Evolutionary conservation across 2,888 invertebrate genomes (phyloP), one percentile per base, ranked within the genome.

Genomic region (Lampropteryx suffumata): DNA sequence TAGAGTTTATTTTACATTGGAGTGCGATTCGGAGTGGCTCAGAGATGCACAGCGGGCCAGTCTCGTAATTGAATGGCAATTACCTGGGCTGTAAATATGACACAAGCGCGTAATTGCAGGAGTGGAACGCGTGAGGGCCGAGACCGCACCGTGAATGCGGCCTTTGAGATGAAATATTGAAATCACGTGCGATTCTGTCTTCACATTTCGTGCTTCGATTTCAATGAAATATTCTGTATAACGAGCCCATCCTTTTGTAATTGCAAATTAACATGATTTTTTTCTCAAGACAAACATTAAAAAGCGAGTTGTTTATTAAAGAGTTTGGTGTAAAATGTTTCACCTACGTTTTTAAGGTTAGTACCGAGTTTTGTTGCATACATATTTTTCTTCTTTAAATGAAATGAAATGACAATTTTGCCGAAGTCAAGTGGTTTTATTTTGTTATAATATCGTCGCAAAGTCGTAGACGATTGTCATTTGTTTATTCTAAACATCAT

Each of bases 1-100:
- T 24, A 51, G 17, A 24, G 46, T 37, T 33, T 28, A 8, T 37
- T 36, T 29, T 51, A 13, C 13, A 5, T 24, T 42, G 37, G 5
- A 6, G 3, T 7, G 1, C 4, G 11, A 1, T 13, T 6, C 0
- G n/a, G 32, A 51, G 46, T 51, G 51, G 24, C n/a, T 26, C 21
- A 46, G 37, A 41, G 73, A 57, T 76, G 61, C 79, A 67, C 82
- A 82, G 78, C 83, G 69, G 84, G 82, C 82, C 70, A 71, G 81
- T 73, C 73, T 75, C 77, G 84, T 90, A 90, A 90, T 90, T 90
- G 90, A 90, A 90, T 87, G 90, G 85, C 90, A 90, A 90, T 90
- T 90, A 90, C 90, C 90, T 88, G 88, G 79, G 84, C 88, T 87
- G 90, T 90, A 90, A 90, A 90, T 90, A 90, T 90, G 90, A 90